Base-by-base conservation (phyloP, 1,140 invertebrate species). In the Arion vulgaris region DNA sequence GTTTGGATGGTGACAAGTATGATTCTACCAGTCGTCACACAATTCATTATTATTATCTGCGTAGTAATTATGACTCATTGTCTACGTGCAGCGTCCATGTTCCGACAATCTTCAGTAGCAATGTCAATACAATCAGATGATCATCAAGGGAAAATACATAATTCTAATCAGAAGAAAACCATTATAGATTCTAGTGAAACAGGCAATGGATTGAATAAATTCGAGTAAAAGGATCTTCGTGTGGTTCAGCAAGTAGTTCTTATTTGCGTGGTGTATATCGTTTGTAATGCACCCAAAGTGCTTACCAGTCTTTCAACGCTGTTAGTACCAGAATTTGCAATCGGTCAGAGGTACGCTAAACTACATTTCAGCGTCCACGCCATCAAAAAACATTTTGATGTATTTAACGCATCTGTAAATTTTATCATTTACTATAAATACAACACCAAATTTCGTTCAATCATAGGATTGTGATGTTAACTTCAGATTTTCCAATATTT, bases 1-100 rank as follows among this genome's bases (percentile, higher is more conserved):
- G 32, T 77, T 5, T 57, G 57, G 51, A n/a, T 49, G 23, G 19
- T 77, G 11, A 62, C 19, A 4, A 28, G 62, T 1, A 62, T 38
- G 23, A 38, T 62, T 34, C 9, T 77, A 1, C 75, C 75, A 9
- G 23, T 66, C 23, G 4, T n/a, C 51, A 66, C 75, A 17, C 49
- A 77, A 34, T 9, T 77, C 41, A 77, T 77, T 17, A 45, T 77
- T 49, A 57, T 77, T 66, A 51, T 77, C 26, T 77, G 75, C 62
- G 28, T 77, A 17, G 38, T 66, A 7, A 36, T 77, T 19, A 77
- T 77, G 49, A 49, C 36, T 9, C 5, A 32, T n/a, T 9, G 57
- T 9, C 32, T 77, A 1, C 45, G n/a, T 13, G 34, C 11, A 28
- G n/a, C 75, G 15, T 53, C 75, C 9, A 28, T 7, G 2, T 77